phyloP scores from a whole-genome alignment of 2,888 invertebrate species.

The Ectemnius cavifrons region DNA sequence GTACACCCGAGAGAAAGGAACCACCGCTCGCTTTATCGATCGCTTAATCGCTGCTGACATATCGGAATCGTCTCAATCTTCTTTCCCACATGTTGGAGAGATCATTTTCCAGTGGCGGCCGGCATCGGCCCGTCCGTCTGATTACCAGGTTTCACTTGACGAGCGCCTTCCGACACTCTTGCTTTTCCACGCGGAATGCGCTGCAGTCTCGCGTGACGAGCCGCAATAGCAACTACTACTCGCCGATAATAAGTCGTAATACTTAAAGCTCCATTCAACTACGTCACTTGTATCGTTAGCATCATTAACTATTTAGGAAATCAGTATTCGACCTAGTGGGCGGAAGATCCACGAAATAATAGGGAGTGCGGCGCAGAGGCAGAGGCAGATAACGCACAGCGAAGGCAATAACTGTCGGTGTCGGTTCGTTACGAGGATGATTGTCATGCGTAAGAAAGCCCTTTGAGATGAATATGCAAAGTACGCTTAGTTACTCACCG shows the following conservation, averaged over 20 bases:
- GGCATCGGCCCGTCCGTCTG: constrained; percentile 5
- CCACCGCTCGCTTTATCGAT: constrained; percentile 35
- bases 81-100: constrained; percentile 1
- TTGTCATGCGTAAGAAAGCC: background rate
- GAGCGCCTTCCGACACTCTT: constrained; percentile 26
- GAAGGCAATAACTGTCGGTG: too few species aligned
- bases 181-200: constrained; percentile 13
- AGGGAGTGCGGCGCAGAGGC: too few species aligned
- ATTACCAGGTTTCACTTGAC: constrained; percentile 20
- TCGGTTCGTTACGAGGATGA: background rate
- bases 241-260: too few species aligned
- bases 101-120: constrained; percentile 20
- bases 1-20: constrained; percentile 11
- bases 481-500: constrained; percentile 65
- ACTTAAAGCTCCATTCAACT: too few species aligned
- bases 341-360: too few species aligned
- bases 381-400: too few species aligned
- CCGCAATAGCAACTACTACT: too few species aligned
- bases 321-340: too few species aligned
- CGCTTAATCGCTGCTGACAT: constrained; percentile 33
- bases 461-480: constrained; percentile 14
- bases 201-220: background rate
- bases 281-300: too few species aligned
- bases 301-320: too few species aligned
- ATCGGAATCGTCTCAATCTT: constrained; percentile 18